Evolutionary conservation across 2,888 invertebrate genomes (phyloP).

Genomic region (Conchocele bisecta): DNA sequence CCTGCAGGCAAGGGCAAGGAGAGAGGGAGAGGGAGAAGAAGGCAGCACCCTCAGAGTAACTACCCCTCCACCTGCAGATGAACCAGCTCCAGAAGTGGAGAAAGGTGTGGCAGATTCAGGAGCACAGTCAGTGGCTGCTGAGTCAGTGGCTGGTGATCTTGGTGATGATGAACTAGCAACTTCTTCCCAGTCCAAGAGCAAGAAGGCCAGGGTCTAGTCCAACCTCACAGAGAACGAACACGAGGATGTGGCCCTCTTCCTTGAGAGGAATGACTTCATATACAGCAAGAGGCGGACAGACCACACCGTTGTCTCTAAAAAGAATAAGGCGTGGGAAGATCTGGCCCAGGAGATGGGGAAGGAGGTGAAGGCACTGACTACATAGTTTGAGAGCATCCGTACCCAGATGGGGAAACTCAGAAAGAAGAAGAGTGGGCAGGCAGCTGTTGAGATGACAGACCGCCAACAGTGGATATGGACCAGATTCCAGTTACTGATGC

Average conservation of each 20-base stretch:
- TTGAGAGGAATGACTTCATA: constrained; percentile 40
- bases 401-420: constrained; percentile 23
- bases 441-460: constrained; percentile 41
- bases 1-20: not conserved
- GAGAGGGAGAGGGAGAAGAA: not conserved
- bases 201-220: constrained; percentile 42
- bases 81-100: constrained; percentile 7
- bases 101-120: constrained; percentile 1
- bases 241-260: constrained; percentile 45
- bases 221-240: constrained; percentile 43
- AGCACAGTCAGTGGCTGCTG: constrained; percentile 14
- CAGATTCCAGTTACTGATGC: constrained; percentile 39
- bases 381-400: no score
- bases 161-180: constrained; percentile 27
- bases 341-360: constrained; percentile 21
- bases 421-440: constrained; percentile 30
- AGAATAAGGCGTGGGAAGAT: constrained; percentile 34
- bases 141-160: constrained; percentile 28
- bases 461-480: constrained; percentile 34
- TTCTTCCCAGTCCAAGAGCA: constrained; percentile 38
- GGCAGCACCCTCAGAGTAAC: constrained; percentile 2
- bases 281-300: constrained; percentile 44
- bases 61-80: constrained; percentile 13
- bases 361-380: constrained; percentile 69
- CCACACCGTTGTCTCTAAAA: constrained; percentile 30